These are phyloP conservation scores for Drosophila merina DNA, from an alignment of 2,888 invertebrate genomes.

Conservation along the genomic window DNA sequence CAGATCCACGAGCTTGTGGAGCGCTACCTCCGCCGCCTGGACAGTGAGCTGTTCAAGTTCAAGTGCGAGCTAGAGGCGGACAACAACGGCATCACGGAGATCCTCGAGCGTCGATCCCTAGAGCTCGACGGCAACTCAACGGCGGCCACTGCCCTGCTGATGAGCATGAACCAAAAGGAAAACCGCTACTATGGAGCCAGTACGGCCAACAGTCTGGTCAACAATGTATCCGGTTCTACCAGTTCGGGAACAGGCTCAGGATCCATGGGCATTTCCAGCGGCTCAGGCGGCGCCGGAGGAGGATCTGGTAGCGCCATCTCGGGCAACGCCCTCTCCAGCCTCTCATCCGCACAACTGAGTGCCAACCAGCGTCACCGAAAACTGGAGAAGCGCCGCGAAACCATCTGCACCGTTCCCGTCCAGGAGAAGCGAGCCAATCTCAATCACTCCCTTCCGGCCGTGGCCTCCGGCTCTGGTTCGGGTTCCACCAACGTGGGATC, in stretches of 20 bases:
- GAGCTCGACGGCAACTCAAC: conserved; percentile 89
- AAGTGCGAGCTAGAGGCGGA: conserved; percentile 99
- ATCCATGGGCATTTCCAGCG: conserved; percentile 21
- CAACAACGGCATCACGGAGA: conserved; percentile 98
- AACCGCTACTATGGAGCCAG: conserved; percentile 87
- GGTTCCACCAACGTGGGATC: background rate
- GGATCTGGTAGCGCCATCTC: conserved; percentile 35
- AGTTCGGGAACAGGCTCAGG: conserved; percentile 65
- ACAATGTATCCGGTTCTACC: conserved; percentile 38
- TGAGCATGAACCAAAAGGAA: conserved; percentile 90
- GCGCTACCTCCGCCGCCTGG: conserved; percentile 93
- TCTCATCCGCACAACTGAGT: conserved; percentile 34
- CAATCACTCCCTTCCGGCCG: conserved; percentile 60
- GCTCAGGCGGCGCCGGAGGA: conserved; percentile 22
- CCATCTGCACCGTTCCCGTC: conserved; percentile 84
- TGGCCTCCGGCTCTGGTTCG: background rate
- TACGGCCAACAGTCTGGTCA: conserved; percentile 32
- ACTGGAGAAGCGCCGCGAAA: conserved; percentile 91
- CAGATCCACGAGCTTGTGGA: conserved; percentile 98
- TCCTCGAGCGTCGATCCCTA: conserved; percentile 95
- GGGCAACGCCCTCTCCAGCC: conserved; percentile 30
- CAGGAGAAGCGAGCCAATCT: conserved; percentile 82
- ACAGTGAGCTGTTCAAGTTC: conserved; percentile 96
- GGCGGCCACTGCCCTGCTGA: conserved; percentile 83
- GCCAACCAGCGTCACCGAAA: conserved; percentile 84